Conservation (phyloP, 2,797 vertebrate genomes). For the Syncerus caffer region DNA sequence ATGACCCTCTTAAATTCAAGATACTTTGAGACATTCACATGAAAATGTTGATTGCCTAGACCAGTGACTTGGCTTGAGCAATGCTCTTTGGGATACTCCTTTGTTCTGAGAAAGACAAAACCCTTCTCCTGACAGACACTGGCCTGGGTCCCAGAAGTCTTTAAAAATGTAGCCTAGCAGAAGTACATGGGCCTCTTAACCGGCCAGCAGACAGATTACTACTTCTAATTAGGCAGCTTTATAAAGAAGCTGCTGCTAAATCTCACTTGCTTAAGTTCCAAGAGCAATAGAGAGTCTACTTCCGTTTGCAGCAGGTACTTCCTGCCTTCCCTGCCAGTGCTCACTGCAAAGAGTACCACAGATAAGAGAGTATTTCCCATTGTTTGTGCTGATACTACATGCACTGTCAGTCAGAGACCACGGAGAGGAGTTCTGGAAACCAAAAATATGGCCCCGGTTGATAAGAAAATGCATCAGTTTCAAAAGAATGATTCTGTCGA, state of each 20-base stretch:
- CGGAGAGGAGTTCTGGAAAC: not conserved
- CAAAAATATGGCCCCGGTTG: not conserved
- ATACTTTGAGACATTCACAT: not conserved
- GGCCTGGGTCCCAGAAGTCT: not conserved
- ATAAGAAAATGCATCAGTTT: not conserved
- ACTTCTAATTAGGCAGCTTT: not conserved
- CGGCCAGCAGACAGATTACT: not conserved
- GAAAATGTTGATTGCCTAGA: not conserved
- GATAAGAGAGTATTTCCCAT: not conserved
- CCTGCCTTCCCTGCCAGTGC: not conserved
- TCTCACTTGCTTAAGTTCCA: not conserved
- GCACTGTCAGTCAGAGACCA: not conserved
- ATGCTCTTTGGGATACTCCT: not conserved
- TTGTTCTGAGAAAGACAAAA: constrained; percentile 14
- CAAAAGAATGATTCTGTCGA: not conserved
- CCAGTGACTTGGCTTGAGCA: not conserved
- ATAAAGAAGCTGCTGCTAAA: not conserved
- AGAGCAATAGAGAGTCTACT: not conserved
- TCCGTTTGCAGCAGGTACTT: not conserved
- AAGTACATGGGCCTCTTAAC: not conserved
- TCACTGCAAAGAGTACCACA: not conserved
- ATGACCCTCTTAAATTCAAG: constrained; percentile 6
- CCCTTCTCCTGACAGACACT: not conserved
- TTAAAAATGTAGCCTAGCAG: not conserved
- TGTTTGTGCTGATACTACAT: not conserved